A percentile compares a stretch with the other conserved stretches of the same genome.
Conservation (phyloP, 2,888 invertebrate species). For the Lomographa bimaculata region DNA sequence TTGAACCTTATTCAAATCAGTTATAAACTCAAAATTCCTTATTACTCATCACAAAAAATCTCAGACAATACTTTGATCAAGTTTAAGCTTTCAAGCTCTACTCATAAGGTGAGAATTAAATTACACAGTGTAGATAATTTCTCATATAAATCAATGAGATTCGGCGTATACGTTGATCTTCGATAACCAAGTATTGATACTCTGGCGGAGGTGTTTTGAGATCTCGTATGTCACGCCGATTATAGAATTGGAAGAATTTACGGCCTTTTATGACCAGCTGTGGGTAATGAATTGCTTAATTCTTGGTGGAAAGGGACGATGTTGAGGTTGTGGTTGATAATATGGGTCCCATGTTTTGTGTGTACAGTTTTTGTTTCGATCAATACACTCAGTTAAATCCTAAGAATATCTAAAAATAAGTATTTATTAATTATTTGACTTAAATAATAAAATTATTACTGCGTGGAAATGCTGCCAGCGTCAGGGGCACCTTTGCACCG, state of each 20-base stretch:
- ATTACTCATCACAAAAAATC: slow-evolving; percentile 4
- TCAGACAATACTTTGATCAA: slow-evolving; percentile 12
- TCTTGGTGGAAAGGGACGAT: slow-evolving; percentile 1
- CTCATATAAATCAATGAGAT: slow-evolving; percentile 60
- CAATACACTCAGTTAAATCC: no score
- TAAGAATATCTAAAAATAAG: no score
- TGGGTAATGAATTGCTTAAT: slow-evolving; percentile 21
- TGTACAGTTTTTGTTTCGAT: no score
- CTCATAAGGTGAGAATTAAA: slow-evolving; percentile 22
- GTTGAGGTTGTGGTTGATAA: neutral
- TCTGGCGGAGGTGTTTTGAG: slow-evolving; percentile 53
- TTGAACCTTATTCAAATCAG: slow-evolving; percentile 11
- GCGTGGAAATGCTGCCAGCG: no score
- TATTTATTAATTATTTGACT: no score
- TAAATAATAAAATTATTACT: no score
- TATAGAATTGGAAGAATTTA: slow-evolving; percentile 44
- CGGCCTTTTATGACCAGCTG: slow-evolving; percentile 10
- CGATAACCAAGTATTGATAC: slow-evolving; percentile 57
- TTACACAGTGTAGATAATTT: slow-evolving; percentile 37
- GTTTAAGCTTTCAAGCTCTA: slow-evolving; percentile 1
- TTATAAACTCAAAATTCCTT: slow-evolving; percentile 24
- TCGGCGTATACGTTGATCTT: slow-evolving; percentile 53
- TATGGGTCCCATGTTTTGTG: no score
- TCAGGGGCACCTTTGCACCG: no score
- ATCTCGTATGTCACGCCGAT: slow-evolving; percentile 54